These are phyloP conservation scores for Anagrus nilaparvatae DNA, from an alignment of 1,140 invertebrate species.

Conservation along the genomic window DNA sequence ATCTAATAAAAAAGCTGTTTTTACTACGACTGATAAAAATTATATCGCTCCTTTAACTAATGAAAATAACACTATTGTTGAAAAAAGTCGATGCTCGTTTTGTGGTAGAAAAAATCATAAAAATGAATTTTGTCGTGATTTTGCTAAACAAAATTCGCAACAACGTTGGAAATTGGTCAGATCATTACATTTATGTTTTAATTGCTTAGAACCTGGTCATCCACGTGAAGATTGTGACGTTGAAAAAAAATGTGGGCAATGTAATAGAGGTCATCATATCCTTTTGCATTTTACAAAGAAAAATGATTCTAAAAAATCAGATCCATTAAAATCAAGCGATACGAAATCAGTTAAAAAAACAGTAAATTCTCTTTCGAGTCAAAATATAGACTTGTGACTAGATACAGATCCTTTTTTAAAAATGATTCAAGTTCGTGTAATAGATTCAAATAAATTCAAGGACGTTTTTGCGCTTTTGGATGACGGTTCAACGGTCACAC, in stretches of 20 bases:
- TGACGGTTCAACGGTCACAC: background rate
- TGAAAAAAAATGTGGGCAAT: background rate
- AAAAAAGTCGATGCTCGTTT: background rate
- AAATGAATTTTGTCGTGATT: background rate
- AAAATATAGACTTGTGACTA: slow-evolving; percentile 1
- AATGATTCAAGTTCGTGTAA: background rate
- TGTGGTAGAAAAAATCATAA: background rate
- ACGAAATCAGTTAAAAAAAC: background rate
- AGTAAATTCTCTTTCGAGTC: background rate
- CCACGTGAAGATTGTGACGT: background rate
- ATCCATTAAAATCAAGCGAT: background rate
- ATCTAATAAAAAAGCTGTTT: too few relatives aligned
- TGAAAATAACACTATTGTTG: too few relatives aligned
- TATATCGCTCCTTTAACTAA: too few relatives aligned
- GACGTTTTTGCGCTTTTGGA: slow-evolving; percentile 1
- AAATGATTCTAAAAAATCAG: background rate
- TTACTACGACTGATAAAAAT: too few relatives aligned
- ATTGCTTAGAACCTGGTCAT: slow-evolving; percentile 1
- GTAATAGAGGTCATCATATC: background rate
- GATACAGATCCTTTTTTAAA: background rate
- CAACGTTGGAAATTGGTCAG: background rate
- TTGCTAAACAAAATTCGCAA: background rate
- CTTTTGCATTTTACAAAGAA: background rate
- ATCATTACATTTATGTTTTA: background rate
- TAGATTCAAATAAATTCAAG: background rate